These are phyloP conservation scores for Biston betularia DNA, from an alignment of 2,888 invertebrate genomes.

Conservation along the genomic window DNA sequence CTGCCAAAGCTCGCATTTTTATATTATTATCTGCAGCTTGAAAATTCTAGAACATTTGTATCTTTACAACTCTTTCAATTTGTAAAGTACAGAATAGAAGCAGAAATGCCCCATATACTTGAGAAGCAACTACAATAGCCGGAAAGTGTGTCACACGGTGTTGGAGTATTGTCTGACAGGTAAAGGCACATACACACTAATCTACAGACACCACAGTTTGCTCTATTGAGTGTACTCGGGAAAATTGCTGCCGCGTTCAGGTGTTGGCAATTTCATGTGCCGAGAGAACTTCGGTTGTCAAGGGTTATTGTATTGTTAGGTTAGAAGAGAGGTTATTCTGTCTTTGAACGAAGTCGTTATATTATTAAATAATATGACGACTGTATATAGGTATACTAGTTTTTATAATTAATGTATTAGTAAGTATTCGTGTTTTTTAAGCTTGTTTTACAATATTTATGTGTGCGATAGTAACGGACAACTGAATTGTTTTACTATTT, in stretches of 20 bases:
- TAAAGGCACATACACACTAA: slow-evolving; percentile 16
- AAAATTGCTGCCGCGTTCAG: slow-evolving; percentile 17
- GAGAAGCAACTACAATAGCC: slow-evolving; percentile 17
- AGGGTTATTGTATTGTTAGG: not conserved
- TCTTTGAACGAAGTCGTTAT: too few relatives aligned
- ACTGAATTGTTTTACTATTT: too few relatives aligned
- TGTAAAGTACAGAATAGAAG: slow-evolving; percentile 13
- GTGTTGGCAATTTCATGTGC: slow-evolving; percentile 21
- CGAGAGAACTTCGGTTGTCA: slow-evolving; percentile 6
- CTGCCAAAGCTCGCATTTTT: too few relatives aligned
- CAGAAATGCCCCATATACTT: not conserved
- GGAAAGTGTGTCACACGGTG: slow-evolving; percentile 22
- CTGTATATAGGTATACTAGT: too few relatives aligned
- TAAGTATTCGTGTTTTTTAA: too few relatives aligned
- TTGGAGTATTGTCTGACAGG: slow-evolving; percentile 18
- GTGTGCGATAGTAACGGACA: too few relatives aligned
- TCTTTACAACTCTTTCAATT: not conserved
- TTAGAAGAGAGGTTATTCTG: not conserved
- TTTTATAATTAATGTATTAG: too few relatives aligned
- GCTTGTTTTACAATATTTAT: too few relatives aligned
- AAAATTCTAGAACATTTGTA: not conserved
- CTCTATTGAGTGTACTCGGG: slow-evolving; percentile 24
- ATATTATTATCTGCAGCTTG: too few relatives aligned
- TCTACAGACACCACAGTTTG: slow-evolving; percentile 16
- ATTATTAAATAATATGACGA: too few relatives aligned